Evolutionary conservation across 2,113 vertebrate species (phyloP).

Genomic region (Zapornia atra): DNA sequence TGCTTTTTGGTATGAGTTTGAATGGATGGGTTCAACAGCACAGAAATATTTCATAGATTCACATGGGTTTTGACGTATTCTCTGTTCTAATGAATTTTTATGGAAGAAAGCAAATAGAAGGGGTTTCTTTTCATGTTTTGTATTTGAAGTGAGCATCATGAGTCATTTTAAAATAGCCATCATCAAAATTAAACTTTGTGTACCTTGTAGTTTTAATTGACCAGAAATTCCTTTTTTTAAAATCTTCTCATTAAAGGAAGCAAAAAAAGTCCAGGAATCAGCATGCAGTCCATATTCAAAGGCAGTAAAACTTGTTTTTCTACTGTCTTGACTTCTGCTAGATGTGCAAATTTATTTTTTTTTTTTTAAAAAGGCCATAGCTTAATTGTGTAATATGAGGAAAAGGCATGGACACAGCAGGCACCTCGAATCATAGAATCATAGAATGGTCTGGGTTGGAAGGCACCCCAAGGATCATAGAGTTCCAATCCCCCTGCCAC

Average conservation of each 20-base stretch:
- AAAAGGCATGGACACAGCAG: not conserved
- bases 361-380: not conserved
- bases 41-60: not conserved
- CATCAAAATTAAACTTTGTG: not conserved
- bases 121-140: not conserved
- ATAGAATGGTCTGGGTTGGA: too few species aligned
- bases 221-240: not conserved
- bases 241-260: not conserved
- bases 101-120: not conserved
- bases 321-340: not conserved
- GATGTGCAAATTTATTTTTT: not conserved
- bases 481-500: too few species aligned
- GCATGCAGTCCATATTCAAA: not conserved
- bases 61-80: accelerated
- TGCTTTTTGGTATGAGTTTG: not conserved
- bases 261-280: not conserved
- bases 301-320: not conserved
- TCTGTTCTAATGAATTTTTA: not conserved
- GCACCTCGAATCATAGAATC: not conserved
- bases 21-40: not conserved
- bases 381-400: not conserved
- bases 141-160: not conserved
- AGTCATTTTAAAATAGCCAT: not conserved
- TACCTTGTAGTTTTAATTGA: not conserved
- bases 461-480: too few species aligned